These are phyloP conservation scores for Elgaria multicarinata DNA, from an alignment of 2,113 vertebrate genomes.

Conservation along the genomic window DNA sequence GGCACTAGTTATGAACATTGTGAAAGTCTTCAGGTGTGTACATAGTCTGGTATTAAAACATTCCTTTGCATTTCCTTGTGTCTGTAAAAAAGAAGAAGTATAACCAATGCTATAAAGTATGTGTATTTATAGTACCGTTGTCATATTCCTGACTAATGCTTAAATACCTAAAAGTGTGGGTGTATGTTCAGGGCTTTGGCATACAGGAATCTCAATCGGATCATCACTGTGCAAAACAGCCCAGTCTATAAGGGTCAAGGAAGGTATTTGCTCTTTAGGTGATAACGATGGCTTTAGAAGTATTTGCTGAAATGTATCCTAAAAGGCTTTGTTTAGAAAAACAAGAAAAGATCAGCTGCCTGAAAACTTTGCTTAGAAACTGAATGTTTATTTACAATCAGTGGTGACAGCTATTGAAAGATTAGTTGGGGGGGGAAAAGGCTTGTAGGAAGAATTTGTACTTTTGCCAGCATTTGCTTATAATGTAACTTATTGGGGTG, in stretches of 20 bases:
- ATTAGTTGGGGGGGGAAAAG: not conserved
- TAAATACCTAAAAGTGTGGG: not conserved
- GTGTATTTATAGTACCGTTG: not conserved
- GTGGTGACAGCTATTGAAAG: slow-evolving; percentile 1
- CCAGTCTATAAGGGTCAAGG: not conserved
- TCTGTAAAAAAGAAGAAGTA: not conserved
- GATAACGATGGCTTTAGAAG: not conserved
- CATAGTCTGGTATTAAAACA: not conserved
- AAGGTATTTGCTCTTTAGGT: not conserved
- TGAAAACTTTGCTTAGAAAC: slow-evolving; percentile 6
- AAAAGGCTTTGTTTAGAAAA: slow-evolving; percentile 8
- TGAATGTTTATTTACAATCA: slow-evolving; percentile 12
- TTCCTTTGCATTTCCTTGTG: not conserved
- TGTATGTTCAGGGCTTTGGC: not conserved
- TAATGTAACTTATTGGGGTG: not conserved
- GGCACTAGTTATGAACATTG: not conserved
- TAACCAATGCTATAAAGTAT: not conserved
- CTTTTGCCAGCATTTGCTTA: not conserved
- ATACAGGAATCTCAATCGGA: not conserved
- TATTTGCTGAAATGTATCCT: not conserved
- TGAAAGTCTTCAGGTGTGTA: not conserved
- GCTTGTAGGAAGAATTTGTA: slow-evolving; percentile 4
- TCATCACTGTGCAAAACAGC: not conserved
- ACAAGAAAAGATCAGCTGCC: slow-evolving; percentile 7
- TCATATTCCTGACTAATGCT: not conserved